Evolutionary conservation across 2,888 invertebrate genomes (phyloP), one percentile per base, ranked within the genome.

Genomic region (Oscheius sp.): DNA sequence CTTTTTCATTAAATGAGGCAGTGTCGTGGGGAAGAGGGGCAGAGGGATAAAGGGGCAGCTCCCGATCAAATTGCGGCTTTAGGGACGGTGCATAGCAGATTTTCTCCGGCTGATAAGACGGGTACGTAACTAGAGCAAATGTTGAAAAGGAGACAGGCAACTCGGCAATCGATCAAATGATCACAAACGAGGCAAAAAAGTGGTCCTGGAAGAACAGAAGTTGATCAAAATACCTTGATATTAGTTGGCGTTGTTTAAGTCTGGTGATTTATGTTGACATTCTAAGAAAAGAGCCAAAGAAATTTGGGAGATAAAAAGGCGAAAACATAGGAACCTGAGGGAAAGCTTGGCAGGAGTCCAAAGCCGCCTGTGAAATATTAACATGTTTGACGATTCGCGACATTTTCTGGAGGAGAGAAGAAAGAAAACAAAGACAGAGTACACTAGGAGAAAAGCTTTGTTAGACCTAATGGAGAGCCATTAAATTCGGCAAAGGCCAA

Each of bases 11-110:
- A 55, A 55, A 55, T 55, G 55, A 55, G 55, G 18, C 21, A 13
- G 16, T 16, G 55, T 16, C 55, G 55, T 35, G 35, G 35, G 35
- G 35, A 35, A 35, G 35, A 35, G 35, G 35, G 9, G 35, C 35
- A 35, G 35, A 35, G 55, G 55, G 55, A 55, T 55, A 55, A 52
- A 55, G 25, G 55, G 35, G 35, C 35, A 35, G 35, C 23, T 21
- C 18, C 6, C 55, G 55, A 12, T 25, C 21, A 55, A 55, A 55
- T 25, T 55, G 55, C 55, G 55, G 55, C 55, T 55, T 23, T 49
- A 49, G n/a, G 16, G 49, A 49, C 18, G 13, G 49, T 49, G 35
- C 9, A 35, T 13, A 13, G 18, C 16, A 49, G 49, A 49, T 49
- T 49, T 49, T 49, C 5, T 7, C 6, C 16, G 13, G 49, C 55